Evolutionary conservation across 1,140 invertebrate genomes (phyloP).

Genomic region (Tribolium madens): DNA sequence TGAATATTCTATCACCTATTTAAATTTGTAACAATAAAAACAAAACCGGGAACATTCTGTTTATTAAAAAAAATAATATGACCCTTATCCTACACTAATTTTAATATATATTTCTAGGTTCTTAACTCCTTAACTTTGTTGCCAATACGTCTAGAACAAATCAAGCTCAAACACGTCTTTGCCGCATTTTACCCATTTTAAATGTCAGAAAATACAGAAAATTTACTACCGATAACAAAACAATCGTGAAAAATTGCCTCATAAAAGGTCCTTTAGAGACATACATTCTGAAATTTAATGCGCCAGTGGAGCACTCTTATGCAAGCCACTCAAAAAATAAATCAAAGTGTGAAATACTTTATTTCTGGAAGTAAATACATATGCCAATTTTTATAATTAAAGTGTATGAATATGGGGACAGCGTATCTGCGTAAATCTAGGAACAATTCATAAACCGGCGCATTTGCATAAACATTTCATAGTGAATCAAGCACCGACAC

Average conservation of each 20-base stretch:
- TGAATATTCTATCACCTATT: too few species aligned
- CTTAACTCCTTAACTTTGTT: too few species aligned
- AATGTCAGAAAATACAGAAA: not conserved
- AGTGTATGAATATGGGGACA: not conserved
- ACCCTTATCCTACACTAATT: too few species aligned
- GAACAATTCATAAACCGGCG: not conserved
- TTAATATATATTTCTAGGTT: too few species aligned
- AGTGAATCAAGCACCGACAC: not conserved
- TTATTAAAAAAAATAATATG: too few species aligned
- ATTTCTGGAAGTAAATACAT: not conserved
- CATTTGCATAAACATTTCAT: not conserved
- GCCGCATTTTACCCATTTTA: not conserved
- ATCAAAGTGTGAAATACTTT: too few species aligned
- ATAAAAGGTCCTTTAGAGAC: not conserved
- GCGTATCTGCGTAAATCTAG: not conserved
- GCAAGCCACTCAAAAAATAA: not conserved
- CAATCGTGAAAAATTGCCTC: not conserved
- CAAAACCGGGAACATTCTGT: too few species aligned
- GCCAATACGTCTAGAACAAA: not conserved
- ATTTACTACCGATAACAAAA: not conserved
- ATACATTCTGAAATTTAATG: not conserved
- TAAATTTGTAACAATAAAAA: too few species aligned
- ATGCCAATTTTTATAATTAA: not conserved
- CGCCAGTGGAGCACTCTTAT: not conserved
- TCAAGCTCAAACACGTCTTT: conserved; percentile 39